phyloP scores from a whole-genome alignment of 2,113 vertebrate genomes.

The Centropristis striata region DNA sequence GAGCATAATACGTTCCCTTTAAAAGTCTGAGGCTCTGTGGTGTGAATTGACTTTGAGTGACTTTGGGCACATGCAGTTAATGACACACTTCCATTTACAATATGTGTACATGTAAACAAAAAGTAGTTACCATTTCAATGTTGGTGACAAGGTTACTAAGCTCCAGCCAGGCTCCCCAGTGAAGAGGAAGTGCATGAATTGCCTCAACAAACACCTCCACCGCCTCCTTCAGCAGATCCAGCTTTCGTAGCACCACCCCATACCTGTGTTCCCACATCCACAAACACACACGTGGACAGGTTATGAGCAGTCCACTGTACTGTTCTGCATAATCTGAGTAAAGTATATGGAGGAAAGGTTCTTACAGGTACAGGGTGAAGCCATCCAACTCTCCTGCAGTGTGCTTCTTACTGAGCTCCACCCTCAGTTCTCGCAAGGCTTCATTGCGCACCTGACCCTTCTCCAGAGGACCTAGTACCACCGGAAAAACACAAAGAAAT shows the following conservation, averaged over 20 bases:
- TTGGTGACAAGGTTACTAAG: conserved; percentile 98
- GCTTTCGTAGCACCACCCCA: conserved; percentile 95
- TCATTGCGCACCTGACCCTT: conserved; percentile 99
- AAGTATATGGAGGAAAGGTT: conserved; percentile 1
- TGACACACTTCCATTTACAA: background rate
- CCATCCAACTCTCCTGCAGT: conserved; percentile 94
- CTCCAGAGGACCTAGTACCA: conserved; percentile 91
- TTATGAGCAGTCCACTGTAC: background rate
- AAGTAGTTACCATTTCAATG: conserved; percentile 94
- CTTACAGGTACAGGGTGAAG: conserved; percentile 97
- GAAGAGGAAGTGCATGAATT: conserved; percentile 93
- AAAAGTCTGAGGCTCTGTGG: background rate
- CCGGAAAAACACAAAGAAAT: background rate
- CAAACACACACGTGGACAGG: background rate
- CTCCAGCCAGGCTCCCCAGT: conserved; percentile 98
- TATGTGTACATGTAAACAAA: background rate
- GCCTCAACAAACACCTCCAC: conserved; percentile 97
- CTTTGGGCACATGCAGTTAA: background rate
- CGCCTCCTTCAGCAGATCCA: conserved; percentile 96
- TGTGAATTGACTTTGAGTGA: background rate
- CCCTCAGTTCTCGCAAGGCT: conserved; percentile 93
- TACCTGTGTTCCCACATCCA: conserved; percentile 84
- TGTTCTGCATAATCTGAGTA: background rate
- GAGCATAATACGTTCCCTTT: too few species aligned
- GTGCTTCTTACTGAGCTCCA: conserved; percentile 98